phyloP scores from a whole-genome alignment of 2,113 vertebrate species.

The Acanthochromis polyacanthus region DNA sequence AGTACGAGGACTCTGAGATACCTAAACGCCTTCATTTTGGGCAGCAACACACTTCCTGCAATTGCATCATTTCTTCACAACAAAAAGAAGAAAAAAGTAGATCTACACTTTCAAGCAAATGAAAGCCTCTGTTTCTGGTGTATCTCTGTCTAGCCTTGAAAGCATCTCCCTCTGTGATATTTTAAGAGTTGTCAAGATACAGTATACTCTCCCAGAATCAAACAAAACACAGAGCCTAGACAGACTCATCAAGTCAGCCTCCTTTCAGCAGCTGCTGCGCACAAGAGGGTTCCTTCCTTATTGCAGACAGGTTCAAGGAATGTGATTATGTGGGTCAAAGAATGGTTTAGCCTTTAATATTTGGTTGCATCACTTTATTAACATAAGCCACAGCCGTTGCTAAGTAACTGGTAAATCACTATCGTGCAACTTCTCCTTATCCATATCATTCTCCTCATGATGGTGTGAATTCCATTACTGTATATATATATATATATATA shows the following conservation, averaged over 20 bases:
- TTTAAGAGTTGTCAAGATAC: neutral
- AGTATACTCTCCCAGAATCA: neutral
- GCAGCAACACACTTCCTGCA: no score
- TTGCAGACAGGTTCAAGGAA: slow-evolving; percentile 1
- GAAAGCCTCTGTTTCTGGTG: neutral
- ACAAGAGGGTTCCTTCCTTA: neutral
- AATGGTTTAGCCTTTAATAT: slow-evolving; percentile 20
- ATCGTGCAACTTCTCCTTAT: neutral
- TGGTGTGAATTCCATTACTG: neutral
- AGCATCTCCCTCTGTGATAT: neutral
- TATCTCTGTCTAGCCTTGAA: neutral
- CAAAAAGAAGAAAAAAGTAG: neutral
- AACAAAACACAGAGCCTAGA: neutral
- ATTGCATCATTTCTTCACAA: neutral
- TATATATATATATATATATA: no score
- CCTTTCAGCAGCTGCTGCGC: neutral
- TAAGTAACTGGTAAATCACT: slow-evolving; percentile 41
- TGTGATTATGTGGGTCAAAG: slow-evolving; percentile 20
- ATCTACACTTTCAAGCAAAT: neutral
- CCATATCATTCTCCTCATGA: neutral
- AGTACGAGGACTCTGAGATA: no score
- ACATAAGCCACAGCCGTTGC: slow-evolving; percentile 32
- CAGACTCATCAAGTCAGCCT: neutral
- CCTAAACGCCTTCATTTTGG: no score
- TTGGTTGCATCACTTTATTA: slow-evolving; percentile 18